Evolutionary conservation across 2,113 vertebrate species (phyloP).

Genomic region (Thamnophis sirtalis): DNA sequence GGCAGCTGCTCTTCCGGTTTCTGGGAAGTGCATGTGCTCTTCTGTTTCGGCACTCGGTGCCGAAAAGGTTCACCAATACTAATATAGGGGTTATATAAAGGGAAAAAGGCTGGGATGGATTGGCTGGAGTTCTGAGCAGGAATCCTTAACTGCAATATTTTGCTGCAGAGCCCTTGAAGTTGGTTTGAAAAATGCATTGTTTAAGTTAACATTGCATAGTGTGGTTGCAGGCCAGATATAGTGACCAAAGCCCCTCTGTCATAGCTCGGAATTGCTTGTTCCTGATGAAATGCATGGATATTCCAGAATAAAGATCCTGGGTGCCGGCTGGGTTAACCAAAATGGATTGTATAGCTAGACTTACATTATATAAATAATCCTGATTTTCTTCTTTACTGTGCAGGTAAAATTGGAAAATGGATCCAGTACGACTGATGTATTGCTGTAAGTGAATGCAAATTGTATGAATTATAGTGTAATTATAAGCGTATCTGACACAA

Average conservation of each 20-base stretch:
- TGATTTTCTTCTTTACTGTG: slow-evolving; percentile 47
- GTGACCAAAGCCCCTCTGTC: background rate
- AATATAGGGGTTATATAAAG: background rate
- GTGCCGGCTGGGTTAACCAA: background rate
- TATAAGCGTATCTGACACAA: background rate
- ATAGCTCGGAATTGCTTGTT: background rate
- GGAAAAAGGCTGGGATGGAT: background rate
- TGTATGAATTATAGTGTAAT: background rate
- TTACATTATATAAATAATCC: background rate
- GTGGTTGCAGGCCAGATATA: background rate
- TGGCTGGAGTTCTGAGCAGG: background rate
- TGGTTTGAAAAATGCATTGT: background rate
- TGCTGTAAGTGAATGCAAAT: slow-evolving; percentile 74
- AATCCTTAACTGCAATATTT: background rate
- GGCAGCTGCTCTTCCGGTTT: no score
- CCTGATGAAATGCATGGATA: background rate
- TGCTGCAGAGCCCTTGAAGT: background rate
- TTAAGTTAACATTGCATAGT: background rate
- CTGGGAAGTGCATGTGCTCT: no score
- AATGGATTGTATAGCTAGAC: background rate
- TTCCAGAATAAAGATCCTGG: background rate
- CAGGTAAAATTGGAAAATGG: slow-evolving; percentile 87
- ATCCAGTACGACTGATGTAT: slow-evolving; percentile 71
- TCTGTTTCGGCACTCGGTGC: no score
- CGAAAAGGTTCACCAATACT: no score